These are phyloP conservation scores for Acromyrmex charruanus DNA, from an alignment of 1,140 invertebrate species.

Conservation along the genomic window DNA sequence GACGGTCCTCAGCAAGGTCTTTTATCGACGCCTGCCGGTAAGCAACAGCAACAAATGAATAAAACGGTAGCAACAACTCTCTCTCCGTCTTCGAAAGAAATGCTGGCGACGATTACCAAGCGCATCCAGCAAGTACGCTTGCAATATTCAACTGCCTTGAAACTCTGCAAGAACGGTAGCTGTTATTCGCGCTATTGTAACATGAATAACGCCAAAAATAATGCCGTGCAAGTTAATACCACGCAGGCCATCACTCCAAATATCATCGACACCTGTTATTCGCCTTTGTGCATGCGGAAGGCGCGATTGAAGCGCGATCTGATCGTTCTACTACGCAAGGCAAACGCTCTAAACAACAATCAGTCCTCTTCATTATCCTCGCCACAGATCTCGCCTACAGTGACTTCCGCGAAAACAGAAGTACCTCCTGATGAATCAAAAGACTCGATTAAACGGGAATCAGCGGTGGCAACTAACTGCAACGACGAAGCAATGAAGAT, in stretches of 20 bases:
- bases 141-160: slow-evolving; percentile 89
- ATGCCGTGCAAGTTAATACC: slow-evolving; percentile 76
- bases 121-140: slow-evolving; percentile 89
- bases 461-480: slow-evolving; percentile 87
- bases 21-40: slow-evolving; percentile 78
- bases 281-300: slow-evolving; percentile 91
- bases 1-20: slow-evolving; percentile 84
- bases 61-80: slow-evolving; percentile 69
- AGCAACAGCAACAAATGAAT: slow-evolving; percentile 53
- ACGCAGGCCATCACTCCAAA: slow-evolving; percentile 87
- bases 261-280: slow-evolving; percentile 90
- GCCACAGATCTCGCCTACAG: slow-evolving; percentile 36
- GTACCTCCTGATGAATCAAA: slow-evolving; percentile 80
- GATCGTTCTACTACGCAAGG: slow-evolving; percentile 89
- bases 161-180: slow-evolving; percentile 89
- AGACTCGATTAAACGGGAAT: slow-evolving; percentile 88
- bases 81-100: slow-evolving; percentile 81
- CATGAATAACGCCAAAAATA: slow-evolving; percentile 84
- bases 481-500: slow-evolving; percentile 85
- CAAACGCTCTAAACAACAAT: slow-evolving; percentile 85
- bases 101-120: slow-evolving; percentile 87
- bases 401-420: slow-evolving; percentile 64
- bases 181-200: slow-evolving; percentile 92
- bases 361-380: slow-evolving; percentile 65
- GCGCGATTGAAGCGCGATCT: slow-evolving; percentile 90